Conservation (phyloP, 2,113 vertebrate species). For the Philantomba maxwellii region DNA sequence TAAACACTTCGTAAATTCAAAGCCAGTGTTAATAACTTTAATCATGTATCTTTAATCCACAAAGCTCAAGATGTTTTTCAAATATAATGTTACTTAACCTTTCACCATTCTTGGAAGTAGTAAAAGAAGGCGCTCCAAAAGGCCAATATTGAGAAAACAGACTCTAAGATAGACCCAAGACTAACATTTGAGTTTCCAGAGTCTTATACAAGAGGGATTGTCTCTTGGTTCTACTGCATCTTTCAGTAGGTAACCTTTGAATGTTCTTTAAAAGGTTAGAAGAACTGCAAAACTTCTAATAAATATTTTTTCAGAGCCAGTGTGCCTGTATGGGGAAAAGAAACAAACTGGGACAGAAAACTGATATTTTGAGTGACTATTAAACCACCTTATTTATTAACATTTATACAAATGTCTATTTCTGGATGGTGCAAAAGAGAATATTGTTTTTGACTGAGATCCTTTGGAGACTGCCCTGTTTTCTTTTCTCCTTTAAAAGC, state of each 20-base stretch:
- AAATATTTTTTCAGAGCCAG: background rate
- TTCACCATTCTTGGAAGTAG: background rate
- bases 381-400: background rate
- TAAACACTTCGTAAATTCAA: background rate
- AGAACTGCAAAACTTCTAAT: background rate
- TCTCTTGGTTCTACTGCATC: background rate
- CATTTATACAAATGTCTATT: background rate
- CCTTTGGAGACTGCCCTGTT: background rate
- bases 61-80: background rate
- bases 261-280: background rate
- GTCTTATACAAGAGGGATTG: background rate
- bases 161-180: background rate
- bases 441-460: background rate
- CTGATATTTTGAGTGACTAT: background rate
- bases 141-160: background rate
- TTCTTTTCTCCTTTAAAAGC: background rate
- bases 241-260: background rate
- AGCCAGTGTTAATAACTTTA: slow-evolving; percentile 5
- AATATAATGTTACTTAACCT: background rate
- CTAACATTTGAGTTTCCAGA: background rate
- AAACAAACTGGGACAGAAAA: background rate
- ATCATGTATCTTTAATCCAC: background rate
- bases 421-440: background rate
- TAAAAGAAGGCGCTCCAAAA: background rate
- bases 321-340: background rate